Conservation (phyloP, 2,113 vertebrate genomes). For the Himantopus leucocephalus region DNA sequence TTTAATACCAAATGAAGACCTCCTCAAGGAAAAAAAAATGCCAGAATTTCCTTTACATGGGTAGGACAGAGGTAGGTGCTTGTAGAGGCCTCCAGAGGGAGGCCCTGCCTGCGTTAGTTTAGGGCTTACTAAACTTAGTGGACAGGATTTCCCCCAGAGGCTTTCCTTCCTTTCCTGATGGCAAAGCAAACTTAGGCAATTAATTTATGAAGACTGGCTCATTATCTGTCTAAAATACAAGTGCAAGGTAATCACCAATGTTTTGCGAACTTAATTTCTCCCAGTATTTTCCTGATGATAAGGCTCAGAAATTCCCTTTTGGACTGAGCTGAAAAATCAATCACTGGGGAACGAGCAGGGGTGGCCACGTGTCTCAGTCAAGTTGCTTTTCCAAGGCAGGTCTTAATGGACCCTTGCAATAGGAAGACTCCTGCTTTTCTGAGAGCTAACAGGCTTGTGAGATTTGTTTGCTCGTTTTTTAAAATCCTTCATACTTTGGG, state of each 20-base stretch:
- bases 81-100: conserved; percentile 61
- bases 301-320: not conserved
- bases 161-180: not conserved
- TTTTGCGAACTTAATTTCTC: not conserved
- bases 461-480: not conserved
- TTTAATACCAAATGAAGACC: not conserved
- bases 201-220: not conserved
- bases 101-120: conserved; percentile 24
- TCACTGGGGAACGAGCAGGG: not conserved
- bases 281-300: not conserved
- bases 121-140: not conserved
- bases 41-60: not conserved
- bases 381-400: not conserved
- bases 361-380: accelerated
- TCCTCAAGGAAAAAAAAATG: not conserved
- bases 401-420: not conserved
- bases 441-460: not conserved
- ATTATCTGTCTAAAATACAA: not conserved
- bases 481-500: not conserved
- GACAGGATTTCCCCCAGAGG: not conserved
- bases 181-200: not conserved
- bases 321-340: not conserved
- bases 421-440: not conserved
- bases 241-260: not conserved
- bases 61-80: conserved; percentile 9